Percentiles rank a stretch among this genome's conserved stretches.
phyloP scores from a whole-genome alignment of 2,888 invertebrate species.

The Oithona nana region DNA sequence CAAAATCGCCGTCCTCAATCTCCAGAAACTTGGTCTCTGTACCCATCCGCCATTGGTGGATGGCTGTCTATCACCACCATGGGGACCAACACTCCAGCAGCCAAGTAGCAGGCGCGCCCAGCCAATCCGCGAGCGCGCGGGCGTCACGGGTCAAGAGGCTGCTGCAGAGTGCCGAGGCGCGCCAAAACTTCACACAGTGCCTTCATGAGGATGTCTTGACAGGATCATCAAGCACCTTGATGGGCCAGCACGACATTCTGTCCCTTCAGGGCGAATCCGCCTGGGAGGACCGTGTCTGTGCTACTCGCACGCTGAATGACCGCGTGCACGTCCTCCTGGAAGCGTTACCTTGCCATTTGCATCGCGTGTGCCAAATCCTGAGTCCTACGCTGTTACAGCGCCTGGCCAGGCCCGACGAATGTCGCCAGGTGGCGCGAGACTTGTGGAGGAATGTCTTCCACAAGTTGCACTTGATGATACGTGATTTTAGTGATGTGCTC shows the following conservation, averaged over 20 bases:
- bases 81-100: neutral
- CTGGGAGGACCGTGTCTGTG: neutral
- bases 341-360: neutral
- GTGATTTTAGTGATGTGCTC: neutral
- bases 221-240: too few species aligned
- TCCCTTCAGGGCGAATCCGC: neutral
- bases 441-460: neutral
- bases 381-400: neutral
- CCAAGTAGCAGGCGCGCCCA: too few species aligned
- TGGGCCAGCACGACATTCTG: too few species aligned
- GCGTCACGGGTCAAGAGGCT: too few species aligned
- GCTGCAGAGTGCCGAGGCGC: neutral
- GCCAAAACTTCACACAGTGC: neutral
- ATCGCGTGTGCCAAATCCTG: conserved; percentile 1
- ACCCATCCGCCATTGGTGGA: conserved; percentile 4
- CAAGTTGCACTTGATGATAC: neutral
- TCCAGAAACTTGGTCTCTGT: neutral
- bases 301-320: neutral
- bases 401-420: neutral
- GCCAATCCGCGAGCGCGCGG: too few species aligned
- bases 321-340: neutral
- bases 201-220: neutral
- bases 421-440: neutral
- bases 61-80: neutral
- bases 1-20: too few species aligned